Evolutionary conservation across 2,888 invertebrate species (phyloP).

Genomic region (Agelastica alni): DNA sequence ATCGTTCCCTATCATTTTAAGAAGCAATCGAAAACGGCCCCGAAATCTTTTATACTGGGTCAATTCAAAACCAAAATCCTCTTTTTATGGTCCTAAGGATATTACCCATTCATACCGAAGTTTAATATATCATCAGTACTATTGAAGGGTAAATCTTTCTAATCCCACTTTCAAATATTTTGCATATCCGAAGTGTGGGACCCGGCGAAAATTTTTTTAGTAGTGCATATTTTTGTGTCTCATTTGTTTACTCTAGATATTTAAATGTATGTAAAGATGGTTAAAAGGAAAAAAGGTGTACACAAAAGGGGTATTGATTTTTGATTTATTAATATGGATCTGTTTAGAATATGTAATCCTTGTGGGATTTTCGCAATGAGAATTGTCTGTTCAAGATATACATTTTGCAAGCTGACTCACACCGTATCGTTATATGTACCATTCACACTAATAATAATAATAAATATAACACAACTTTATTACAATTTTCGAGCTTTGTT

Average conservation of each 20-base stretch:
- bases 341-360: slow-evolving; percentile 44
- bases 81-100: slow-evolving; percentile 43
- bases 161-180: slow-evolving; percentile 38
- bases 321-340: slow-evolving; percentile 45
- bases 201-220: slow-evolving; percentile 24
- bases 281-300: slow-evolving; percentile 24
- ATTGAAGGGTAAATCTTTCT: slow-evolving; percentile 38
- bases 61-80: slow-evolving; percentile 45
- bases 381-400: slow-evolving; percentile 22
- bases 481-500: too few relatives aligned
- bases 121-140: slow-evolving; percentile 42
- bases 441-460: too few relatives aligned
- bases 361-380: slow-evolving; percentile 38
- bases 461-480: too few relatives aligned
- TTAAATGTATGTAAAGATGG: slow-evolving; percentile 35
- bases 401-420: too few relatives aligned
- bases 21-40: slow-evolving; percentile 38
- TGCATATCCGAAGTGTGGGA: slow-evolving; percentile 40
- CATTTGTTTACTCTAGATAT: slow-evolving; percentile 42
- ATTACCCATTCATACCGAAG: slow-evolving; percentile 41
- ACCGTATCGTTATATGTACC: too few relatives aligned
- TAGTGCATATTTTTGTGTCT: slow-evolving; percentile 38
- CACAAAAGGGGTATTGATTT: slow-evolving; percentile 38
- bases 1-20: slow-evolving; percentile 41
- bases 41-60: slow-evolving; percentile 38